Percentiles rank a stretch among this genome's conserved stretches.
Evolutionary conservation across 2,888 invertebrate species (phyloP).

Genomic region (Masnerella sp.): DNA sequence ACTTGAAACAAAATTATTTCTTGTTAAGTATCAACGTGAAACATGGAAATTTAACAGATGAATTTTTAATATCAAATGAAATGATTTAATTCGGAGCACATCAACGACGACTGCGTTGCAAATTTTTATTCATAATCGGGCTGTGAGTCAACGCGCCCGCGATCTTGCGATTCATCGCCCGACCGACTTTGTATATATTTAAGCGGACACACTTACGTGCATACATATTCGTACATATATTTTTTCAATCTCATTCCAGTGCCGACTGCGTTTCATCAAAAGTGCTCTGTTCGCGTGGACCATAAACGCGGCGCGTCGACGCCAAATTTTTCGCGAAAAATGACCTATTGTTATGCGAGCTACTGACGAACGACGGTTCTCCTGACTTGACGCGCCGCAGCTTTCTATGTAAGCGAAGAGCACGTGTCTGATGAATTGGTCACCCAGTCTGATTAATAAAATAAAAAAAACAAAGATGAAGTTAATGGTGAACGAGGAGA

Average conservation of each 20-base stretch:
- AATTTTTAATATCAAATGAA: no score
- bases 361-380: slow-evolving; percentile 3
- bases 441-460: slow-evolving; percentile 51
- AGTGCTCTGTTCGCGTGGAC: slow-evolving; percentile 32
- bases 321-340: slow-evolving; percentile 4
- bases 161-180: slow-evolving; percentile 35
- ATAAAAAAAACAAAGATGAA: slow-evolving; percentile 8
- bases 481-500: not conserved
- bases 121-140: slow-evolving; percentile 36
- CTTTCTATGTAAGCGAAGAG: slow-evolving; percentile 40
- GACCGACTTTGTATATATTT: slow-evolving; percentile 60
- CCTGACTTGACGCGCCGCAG: slow-evolving; percentile 12
- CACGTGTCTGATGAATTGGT: slow-evolving; percentile 50
- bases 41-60: no score
- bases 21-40: no score
- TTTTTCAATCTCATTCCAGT: slow-evolving; percentile 68
- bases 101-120: slow-evolving; percentile 5
- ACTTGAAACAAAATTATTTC: no score
- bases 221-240: slow-evolving; percentile 65
- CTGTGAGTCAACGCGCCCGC: slow-evolving; percentile 54
- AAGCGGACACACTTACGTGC: slow-evolving; percentile 48
- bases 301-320: slow-evolving; percentile 24
- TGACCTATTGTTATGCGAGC: slow-evolving; percentile 5
- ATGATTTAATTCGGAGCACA: slow-evolving; percentile 12
- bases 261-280: slow-evolving; percentile 61